These are phyloP conservation scores for Pharmacophagus antenor DNA, from an alignment of 2,888 invertebrate species.

Conservation along the genomic window DNA sequence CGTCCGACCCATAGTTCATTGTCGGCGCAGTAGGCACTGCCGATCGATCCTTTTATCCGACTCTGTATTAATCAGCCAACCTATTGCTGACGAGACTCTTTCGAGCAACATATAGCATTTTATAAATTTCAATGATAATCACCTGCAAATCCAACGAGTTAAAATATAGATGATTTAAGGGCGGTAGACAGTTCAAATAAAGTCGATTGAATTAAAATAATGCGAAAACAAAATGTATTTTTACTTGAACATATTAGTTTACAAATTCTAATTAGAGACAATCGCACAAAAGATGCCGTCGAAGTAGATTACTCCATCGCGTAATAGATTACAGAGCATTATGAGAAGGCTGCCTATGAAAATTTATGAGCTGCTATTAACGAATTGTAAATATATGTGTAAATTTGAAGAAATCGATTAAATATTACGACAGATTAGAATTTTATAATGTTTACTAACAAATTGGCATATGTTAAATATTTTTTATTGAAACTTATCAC, in stretches of 20 bases:
- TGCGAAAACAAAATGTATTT: not conserved
- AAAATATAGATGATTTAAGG: too few species aligned
- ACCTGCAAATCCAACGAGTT: too few species aligned
- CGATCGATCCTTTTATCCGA: slow-evolving; percentile 59
- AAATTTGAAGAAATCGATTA: not conserved
- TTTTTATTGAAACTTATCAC: not conserved
- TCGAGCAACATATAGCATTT: slow-evolving; percentile 22
- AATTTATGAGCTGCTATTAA: slow-evolving; percentile 9
- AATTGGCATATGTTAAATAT: not conserved
- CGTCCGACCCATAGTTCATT: slow-evolving; percentile 64
- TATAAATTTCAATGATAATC: slow-evolving; percentile 5
- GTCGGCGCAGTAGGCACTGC: slow-evolving; percentile 59
- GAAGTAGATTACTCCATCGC: not conserved
- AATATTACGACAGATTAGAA: not conserved
- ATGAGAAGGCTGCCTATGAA: slow-evolving; percentile 12
- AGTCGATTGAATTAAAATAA: not conserved
- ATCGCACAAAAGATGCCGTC: too few species aligned
- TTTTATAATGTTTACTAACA: not conserved
- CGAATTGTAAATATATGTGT: not conserved
- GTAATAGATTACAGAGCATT: not conserved
- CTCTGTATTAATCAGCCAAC: slow-evolving; percentile 39
- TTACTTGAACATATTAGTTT: not conserved
- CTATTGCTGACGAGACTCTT: slow-evolving; percentile 31
- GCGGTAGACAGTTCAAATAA: too few species aligned
- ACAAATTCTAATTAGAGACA: not conserved